Evolutionary conservation across 2,797 vertebrate genomes (phyloP).

Genomic region (Chloroceryle inda): DNA sequence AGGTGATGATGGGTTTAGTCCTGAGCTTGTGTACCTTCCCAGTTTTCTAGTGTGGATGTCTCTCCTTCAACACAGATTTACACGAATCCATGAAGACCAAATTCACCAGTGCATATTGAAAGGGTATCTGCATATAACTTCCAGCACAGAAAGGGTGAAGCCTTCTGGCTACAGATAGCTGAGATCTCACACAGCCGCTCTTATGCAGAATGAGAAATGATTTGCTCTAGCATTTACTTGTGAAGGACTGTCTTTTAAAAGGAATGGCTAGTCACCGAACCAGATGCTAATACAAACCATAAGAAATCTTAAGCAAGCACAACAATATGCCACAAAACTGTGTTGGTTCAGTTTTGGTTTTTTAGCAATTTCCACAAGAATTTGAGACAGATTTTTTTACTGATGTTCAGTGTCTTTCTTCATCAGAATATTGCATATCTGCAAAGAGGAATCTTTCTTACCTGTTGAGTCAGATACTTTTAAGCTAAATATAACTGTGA

Average conservation of each 20-base stretch:
- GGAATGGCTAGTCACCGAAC: background rate
- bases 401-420: background rate
- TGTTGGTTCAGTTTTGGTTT: fast-evolving
- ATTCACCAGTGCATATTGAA: background rate
- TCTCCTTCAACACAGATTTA: background rate
- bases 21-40: background rate
- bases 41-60: background rate
- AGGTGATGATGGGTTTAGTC: background rate
- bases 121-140: background rate
- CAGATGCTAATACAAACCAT: background rate
- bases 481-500: background rate
- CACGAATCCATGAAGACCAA: background rate
- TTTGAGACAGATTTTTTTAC: background rate
- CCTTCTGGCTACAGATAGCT: background rate
- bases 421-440: background rate
- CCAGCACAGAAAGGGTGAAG: background rate
- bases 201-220: background rate
- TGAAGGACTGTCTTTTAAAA: background rate
- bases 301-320: background rate
- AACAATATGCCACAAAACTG: background rate
- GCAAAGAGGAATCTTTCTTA: background rate
- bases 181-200: background rate
- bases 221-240: background rate
- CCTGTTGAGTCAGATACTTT: background rate
- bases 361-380: background rate